Base-by-base conservation (phyloP, 53 echinoderm and acorn worm species). In the Antedon mediterranea region DNA sequence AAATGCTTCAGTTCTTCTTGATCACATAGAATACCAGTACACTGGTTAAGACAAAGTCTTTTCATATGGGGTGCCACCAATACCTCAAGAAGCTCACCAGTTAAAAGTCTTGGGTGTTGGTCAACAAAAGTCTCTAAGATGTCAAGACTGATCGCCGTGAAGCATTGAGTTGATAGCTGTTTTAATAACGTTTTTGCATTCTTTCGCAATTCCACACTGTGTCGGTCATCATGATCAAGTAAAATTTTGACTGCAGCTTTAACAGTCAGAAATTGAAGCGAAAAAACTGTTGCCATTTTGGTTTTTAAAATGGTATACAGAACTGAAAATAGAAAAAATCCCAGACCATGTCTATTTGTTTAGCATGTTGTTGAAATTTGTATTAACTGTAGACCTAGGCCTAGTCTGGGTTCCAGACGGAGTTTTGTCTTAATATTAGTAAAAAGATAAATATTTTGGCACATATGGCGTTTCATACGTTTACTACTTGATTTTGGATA, bases 21-120 rank as follows among this genome's bases (percentile, higher is more conserved):
- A 30, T 81, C 72, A 42, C 71, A 79, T 27, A 85, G 30, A 30
- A 84, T 30, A 32, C 82, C 72, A n/a, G 77, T 71, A 79, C 90
- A 88, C 43, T 81, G 84, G 33, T 84, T 85, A 32, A 93, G 82
- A 43, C 79, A 79, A 71, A 95, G 73, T n/a, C 71, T 43, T 43
- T 85, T 89, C 34, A 95, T 77, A 43, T 95, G 95, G 42, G 89
- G 85, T 71, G 91, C 89, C 31, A 89, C 88, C 75, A 95, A 78
- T 43, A 92, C 84, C 29, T 80, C 74, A 71, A 95, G 78, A 15
- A 95, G 32, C 34, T 82, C 82, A 70, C 76, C 80, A 32, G 87
- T 89, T 0, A 95, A 44, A 31, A 79, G 44, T 28, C 74, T 33
- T 15, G 91, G 95, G 73, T 82, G 88, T 30, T 80, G 76, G n/a